phyloP scores from a whole-genome alignment of 2,888 invertebrate genomes.

The Euclidia mi region DNA sequence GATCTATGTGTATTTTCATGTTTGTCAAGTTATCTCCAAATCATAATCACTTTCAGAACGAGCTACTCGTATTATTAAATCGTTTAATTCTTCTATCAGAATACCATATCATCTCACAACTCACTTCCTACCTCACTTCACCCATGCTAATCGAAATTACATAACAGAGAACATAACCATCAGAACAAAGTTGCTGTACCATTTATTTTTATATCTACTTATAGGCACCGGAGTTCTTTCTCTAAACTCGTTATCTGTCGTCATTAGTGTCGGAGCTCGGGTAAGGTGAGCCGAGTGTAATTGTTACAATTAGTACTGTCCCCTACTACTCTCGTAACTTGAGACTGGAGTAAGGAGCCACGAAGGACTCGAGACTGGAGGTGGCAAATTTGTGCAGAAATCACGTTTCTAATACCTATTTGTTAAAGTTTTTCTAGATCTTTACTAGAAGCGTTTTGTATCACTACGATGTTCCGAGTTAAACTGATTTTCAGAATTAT shows the following conservation, averaged over 20 bases:
- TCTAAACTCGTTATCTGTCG: slow-evolving; percentile 5
- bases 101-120: too few species aligned
- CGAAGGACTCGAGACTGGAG: not conserved
- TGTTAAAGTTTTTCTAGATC: not conserved
- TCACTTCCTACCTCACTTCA: too few species aligned
- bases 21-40: too few species aligned
- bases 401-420: slow-evolving; percentile 24
- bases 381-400: slow-evolving; percentile 11
- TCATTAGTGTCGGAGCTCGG: slow-evolving; percentile 11
- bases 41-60: too few species aligned
- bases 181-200: not conserved
- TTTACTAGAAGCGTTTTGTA: too few species aligned
- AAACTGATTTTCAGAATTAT: too few species aligned
- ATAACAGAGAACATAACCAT: too few species aligned
- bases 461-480: too few species aligned
- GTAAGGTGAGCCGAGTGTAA: slow-evolving; percentile 26
- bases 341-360: slow-evolving; percentile 21
- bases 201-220: not conserved
- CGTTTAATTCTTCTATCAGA: too few species aligned
- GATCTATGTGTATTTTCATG: too few species aligned
- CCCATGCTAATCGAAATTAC: too few species aligned
- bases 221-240: not conserved
- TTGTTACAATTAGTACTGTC: slow-evolving; percentile 34
- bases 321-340: slow-evolving; percentile 13
- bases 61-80: too few species aligned